These are phyloP conservation scores for Oreohelix idahoensis DNA, from an alignment of 1,140 invertebrate species.

Conservation along the genomic window DNA sequence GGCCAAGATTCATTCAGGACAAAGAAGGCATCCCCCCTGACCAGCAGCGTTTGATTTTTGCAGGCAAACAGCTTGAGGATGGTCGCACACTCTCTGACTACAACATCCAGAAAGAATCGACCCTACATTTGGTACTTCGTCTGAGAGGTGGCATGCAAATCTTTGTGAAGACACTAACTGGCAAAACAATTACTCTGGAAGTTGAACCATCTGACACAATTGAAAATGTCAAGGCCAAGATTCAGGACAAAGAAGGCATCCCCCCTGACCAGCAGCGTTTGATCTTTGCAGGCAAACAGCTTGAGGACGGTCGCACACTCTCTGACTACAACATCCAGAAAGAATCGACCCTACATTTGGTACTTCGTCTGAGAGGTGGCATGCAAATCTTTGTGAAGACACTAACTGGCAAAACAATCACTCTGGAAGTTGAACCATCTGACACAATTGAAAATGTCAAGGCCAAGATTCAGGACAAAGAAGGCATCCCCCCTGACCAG, in stretches of 20 bases:
- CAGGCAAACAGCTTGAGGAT: constrained; percentile 25
- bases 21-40: constrained; percentile 24
- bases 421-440: constrained; percentile 19
- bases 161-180: constrained; percentile 79
- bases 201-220: constrained; percentile 74
- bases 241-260: constrained; percentile 79
- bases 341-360: constrained; percentile 87
- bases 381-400: constrained; percentile 29
- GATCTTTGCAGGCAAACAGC: constrained; percentile 83
- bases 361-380: constrained; percentile 50
- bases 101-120: constrained; percentile 29
- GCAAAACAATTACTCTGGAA: constrained; percentile 77
- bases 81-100: constrained; percentile 17
- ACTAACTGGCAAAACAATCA: constrained; percentile 24
- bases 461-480: constrained; percentile 25
- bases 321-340: constrained; percentile 95
- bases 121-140: constrained; percentile 12
- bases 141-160: constrained; percentile 73
- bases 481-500: constrained; percentile 19
- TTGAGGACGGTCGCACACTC: constrained; percentile 85
- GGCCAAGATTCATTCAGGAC: constrained; percentile 22
- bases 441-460: constrained; percentile 31
- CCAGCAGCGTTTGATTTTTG: constrained; percentile 21
- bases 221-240: constrained; percentile 90
- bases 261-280: constrained; percentile 21